phyloP scores from a whole-genome alignment of 2,888 invertebrate species.

The Anorthoa munda region DNA sequence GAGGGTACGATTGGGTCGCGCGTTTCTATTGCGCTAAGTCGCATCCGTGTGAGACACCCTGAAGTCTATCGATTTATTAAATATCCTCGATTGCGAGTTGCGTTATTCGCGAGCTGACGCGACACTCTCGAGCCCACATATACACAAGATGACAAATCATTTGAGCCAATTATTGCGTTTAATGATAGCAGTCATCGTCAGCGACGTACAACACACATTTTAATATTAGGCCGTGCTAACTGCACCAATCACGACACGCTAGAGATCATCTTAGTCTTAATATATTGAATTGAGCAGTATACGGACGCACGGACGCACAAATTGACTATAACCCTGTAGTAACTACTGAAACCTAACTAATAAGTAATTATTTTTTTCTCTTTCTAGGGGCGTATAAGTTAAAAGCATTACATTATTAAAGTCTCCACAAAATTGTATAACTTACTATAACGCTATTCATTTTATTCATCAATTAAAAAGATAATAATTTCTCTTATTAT shows the following conservation, averaged over 20 bases:
- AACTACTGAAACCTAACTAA: constrained; percentile 86
- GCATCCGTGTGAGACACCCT: constrained; percentile 57
- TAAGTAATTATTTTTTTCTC: constrained; percentile 80
- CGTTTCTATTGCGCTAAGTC: constrained; percentile 16
- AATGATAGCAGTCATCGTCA: constrained; percentile 74
- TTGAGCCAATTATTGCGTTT: constrained; percentile 71
- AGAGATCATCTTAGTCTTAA: constrained; percentile 82
- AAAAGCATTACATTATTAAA: constrained; percentile 87
- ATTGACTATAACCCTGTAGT: constrained; percentile 87
- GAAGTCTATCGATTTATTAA: constrained; percentile 62
- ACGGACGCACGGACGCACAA: constrained; percentile 88
- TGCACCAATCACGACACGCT: constrained; percentile 81
- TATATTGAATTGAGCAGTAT: constrained; percentile 88
- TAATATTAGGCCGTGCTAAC: constrained; percentile 82
- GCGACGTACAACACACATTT: constrained; percentile 71
- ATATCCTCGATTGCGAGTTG: constrained; percentile 56
- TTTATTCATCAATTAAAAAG: constrained; percentile 80
- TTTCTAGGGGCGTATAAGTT: constrained; percentile 86
- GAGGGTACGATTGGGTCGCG: constrained; percentile 16
- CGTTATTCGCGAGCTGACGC: constrained; percentile 47
- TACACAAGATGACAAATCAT: constrained; percentile 61
- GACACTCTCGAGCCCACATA: constrained; percentile 50
- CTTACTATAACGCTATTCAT: constrained; percentile 83
- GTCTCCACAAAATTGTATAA: constrained; percentile 88
- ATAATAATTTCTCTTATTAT: constrained; percentile 77